Percentiles rank a stretch among this genome's conserved stretches.
phyloP scores from a whole-genome alignment of 2,888 invertebrate genomes.

The Clepsis dumicolana region DNA sequence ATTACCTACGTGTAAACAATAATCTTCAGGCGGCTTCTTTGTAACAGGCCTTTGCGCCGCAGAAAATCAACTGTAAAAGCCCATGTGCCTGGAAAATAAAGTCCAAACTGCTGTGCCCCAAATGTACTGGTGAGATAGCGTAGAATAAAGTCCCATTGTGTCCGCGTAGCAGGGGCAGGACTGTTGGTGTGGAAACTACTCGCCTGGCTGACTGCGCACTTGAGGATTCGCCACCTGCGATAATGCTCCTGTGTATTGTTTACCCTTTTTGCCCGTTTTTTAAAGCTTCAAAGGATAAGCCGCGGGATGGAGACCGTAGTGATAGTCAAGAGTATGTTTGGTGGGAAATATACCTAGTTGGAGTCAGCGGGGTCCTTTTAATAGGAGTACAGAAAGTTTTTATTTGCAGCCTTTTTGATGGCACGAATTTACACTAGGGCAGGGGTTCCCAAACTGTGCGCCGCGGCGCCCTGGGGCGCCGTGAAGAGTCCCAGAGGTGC shows the following conservation, averaged over 20 bases:
- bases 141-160: slow-evolving; percentile 30
- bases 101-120: not conserved
- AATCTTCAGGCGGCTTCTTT: slow-evolving; percentile 65
- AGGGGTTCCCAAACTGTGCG: too few relatives aligned
- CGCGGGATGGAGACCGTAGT: slow-evolving; percentile 16
- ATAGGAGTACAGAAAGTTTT: not conserved
- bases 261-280: slow-evolving; percentile 64
- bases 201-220: slow-evolving; percentile 77
- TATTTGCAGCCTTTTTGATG: slow-evolving; percentile 8
- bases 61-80: too few relatives aligned
- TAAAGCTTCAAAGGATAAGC: slow-evolving; percentile 53
- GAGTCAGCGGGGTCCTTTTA: not conserved
- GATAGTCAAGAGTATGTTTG: slow-evolving; percentile 32
- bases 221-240: slow-evolving; percentile 79
- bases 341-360: slow-evolving; percentile 29
- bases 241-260: slow-evolving; percentile 67
- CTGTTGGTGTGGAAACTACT: slow-evolving; percentile 62
- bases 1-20: slow-evolving; percentile 39
- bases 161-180: slow-evolving; percentile 48
- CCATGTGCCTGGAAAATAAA: not conserved
- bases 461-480: too few relatives aligned
- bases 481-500: too few relatives aligned
- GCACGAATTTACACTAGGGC: too few relatives aligned
- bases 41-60: slow-evolving; percentile 44
- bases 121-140: not conserved